These are phyloP conservation scores for Erannis defoliaria DNA, from an alignment of 2,888 invertebrate genomes.

Conservation along the genomic window DNA sequence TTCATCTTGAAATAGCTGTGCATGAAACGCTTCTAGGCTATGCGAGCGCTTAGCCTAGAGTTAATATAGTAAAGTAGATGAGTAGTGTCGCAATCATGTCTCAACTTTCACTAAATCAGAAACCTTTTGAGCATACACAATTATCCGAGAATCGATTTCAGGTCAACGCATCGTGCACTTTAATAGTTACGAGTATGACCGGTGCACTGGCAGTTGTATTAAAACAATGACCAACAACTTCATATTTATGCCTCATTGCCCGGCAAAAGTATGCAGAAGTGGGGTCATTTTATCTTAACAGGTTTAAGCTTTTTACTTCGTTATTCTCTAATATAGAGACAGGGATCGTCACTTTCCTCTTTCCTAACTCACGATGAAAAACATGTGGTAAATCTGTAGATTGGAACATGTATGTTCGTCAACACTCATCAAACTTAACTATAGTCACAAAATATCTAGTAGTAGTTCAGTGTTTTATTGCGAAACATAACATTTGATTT, in stretches of 20 bases:
- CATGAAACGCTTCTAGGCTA: too few relatives aligned
- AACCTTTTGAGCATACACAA: constrained; percentile 39
- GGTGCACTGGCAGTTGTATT: constrained; percentile 69
- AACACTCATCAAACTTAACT: neutral
- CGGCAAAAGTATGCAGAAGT: constrained; percentile 57
- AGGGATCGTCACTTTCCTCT: constrained; percentile 10
- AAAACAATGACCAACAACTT: constrained; percentile 83
- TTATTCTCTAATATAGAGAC: constrained; percentile 29
- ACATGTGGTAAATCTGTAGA: too few relatives aligned
- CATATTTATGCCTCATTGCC: constrained; percentile 75
- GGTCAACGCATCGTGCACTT: constrained; percentile 72
- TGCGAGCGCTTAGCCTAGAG: too few relatives aligned
- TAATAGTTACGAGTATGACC: constrained; percentile 72
- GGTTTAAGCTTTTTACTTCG: constrained; percentile 48
- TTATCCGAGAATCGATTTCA: constrained; percentile 62
- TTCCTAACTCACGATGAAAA: neutral
- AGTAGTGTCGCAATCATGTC: constrained; percentile 1
- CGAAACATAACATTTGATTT: neutral
- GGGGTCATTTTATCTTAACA: constrained; percentile 55
- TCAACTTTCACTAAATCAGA: neutral
- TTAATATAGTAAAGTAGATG: neutral
- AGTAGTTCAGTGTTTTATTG: neutral
- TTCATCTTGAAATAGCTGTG: too few relatives aligned
- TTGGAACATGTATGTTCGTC: neutral
- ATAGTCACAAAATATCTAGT: too few relatives aligned